Evolutionary conservation across 2,797 vertebrate species (phyloP), one percentile per base, ranked within the genome.

Genomic region (Coccyzus lansbergi): DNA sequence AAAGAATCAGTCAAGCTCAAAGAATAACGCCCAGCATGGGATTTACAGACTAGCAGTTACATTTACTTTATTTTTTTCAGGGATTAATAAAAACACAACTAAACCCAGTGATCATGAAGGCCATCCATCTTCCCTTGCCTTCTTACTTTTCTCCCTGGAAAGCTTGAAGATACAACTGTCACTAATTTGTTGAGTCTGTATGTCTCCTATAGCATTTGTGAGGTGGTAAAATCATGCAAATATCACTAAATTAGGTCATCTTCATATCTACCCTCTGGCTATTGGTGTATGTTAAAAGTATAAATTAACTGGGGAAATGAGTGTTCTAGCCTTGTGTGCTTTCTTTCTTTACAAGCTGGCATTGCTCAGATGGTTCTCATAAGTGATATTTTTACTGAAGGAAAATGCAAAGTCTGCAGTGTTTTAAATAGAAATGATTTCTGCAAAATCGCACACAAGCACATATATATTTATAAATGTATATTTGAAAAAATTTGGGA

Each of bases 391-490:
- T 92, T 95, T 92, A 62, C 70, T 38, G 68, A 74, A 85, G 49
- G 77, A 94, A 92, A 81, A n/a, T 68, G 56, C 75, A 26, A 91
- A 86, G 29, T 92, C 59, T 86, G 34, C 56, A 85, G 83, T 80
- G 49, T 83, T 85, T 53, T 91, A 88, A 94, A 93, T 68, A 94
- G 75, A 90, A 94, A 75, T 62, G 0, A 58, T 64, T 96, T 86
- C 83, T 92, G 60, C 56, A 90, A 65, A 64, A 19, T 84, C 71
- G 86, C 51, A 51, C 18, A 84, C 56, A 60, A 71, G 34, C 7
- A 77, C 15, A 40, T 52, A 75, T 92, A 62, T 83, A 93, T 92
- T 80, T 93, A 80, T 90, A 92, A 85, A 71, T 62, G 26, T 46
- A 24, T 79, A 60, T 80, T 89, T 79, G 6, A 74, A 93, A 86